These are phyloP conservation scores for Phytoseiulus persimilis DNA, from an alignment of 2,888 invertebrate species.

Conservation along the genomic window DNA sequence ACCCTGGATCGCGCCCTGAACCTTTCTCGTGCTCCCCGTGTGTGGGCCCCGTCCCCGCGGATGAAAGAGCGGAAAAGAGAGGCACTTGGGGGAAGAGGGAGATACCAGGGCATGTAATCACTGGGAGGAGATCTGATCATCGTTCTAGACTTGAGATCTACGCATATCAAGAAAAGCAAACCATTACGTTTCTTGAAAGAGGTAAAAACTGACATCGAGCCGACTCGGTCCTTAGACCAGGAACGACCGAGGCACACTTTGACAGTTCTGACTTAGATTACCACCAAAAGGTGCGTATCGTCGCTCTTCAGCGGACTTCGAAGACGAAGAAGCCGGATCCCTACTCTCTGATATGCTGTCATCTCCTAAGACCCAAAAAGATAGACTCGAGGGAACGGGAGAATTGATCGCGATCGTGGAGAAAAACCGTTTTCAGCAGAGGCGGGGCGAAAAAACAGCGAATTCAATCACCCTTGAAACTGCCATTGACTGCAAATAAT, in stretches of 20 bases:
- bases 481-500: background rate
- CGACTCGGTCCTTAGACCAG: too few species aligned
- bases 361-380: too few species aligned
- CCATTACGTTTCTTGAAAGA: background rate
- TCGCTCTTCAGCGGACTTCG: too few species aligned
- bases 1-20: background rate
- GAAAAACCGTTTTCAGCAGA: background rate
- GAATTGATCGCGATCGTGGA: too few species aligned
- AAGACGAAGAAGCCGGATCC: too few species aligned
- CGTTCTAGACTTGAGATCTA: background rate
- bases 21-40: background rate
- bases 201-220: background rate
- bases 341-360: too few species aligned
- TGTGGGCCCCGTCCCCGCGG: background rate
- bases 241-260: too few species aligned
- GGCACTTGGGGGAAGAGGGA: background rate
- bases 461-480: background rate
- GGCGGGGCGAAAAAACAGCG: background rate
- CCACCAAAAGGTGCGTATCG: too few species aligned
- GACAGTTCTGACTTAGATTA: too few species aligned
- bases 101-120: background rate
- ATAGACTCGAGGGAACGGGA: too few species aligned
- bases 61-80: background rate
- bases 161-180: background rate
- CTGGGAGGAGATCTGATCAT: conserved; percentile 5